Percentiles rank a stretch among this genome's conserved stretches.
phyloP scores from a whole-genome alignment of 2,113 vertebrate species.

The Ifrita kowaldi region DNA sequence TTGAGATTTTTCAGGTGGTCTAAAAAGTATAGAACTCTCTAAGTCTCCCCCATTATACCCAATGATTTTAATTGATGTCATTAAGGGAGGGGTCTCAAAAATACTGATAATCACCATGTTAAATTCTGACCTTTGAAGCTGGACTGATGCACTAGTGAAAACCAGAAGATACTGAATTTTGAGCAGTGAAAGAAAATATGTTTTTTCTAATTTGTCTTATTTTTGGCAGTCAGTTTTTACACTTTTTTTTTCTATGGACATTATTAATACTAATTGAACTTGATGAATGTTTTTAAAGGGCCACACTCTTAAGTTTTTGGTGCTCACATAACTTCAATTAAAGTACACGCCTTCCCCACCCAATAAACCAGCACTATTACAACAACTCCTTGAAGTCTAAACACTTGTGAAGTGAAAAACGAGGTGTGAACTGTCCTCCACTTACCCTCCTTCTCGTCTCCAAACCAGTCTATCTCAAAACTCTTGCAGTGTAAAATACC shows the following conservation, averaged over 20 bases:
- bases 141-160: background rate
- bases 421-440: background rate
- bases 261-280: background rate
- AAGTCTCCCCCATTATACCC: background rate
- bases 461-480: background rate
- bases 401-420: background rate
- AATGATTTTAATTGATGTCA: background rate
- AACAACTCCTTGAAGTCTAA: background rate
- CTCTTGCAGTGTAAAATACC: background rate
- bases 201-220: background rate
- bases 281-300: background rate
- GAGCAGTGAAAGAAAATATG: background rate
- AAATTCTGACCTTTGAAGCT: background rate
- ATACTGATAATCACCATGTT: background rate
- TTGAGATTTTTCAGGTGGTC: background rate
- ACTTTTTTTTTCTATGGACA: background rate
- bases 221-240: background rate
- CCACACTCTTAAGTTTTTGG: background rate
- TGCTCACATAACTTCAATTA: background rate
- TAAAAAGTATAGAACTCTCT: background rate
- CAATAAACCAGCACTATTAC: background rate
- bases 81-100: background rate
- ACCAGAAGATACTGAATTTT: background rate
- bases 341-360: background rate
- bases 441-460: background rate